Evolutionary conservation across 2,797 vertebrate species (phyloP), one percentile per base, ranked within the genome.

Genomic region (Myripristis murdjan): DNA sequence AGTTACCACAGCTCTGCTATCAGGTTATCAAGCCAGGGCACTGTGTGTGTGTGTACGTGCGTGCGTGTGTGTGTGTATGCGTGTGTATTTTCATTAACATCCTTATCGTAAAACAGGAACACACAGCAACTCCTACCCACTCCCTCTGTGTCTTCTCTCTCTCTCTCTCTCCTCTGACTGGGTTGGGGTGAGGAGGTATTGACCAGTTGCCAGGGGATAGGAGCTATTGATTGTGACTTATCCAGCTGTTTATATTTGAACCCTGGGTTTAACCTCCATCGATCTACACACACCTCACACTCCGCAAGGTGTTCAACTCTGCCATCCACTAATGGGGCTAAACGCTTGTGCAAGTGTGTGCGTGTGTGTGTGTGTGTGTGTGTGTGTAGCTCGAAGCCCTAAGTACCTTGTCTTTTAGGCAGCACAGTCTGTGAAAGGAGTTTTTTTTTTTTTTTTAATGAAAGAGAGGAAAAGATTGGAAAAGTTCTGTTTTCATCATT

Each of bases 201-300:
- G 94, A 95, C 91, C 94, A 94, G 91, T 89, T 91, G 91, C 92
- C 89, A 84, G 56, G 77, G 91, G 92, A 91, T 88, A 76, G 87
- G 75, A 87, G 79, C 68, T 92, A 95, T 95, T 91, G 95, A 95
- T 95, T 91, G 90, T 84, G 92, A 94, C 92, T 94, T 94, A 95
- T 94, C 93, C 93, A 91, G 89, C 88, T 94, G 94, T 95, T 95
- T 95, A 94, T 93, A 92, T 94, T 90, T 95, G 94, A 95, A 95
- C 94, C 90, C 81, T 77, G 85, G 91, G 90, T 94, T 95, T 95
- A 94, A 93, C 95, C 93, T 88, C 60, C 86, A 95, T 95, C 75
- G 95, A 95, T 94, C 86, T 90, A 86, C 88, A 86, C 55, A 81
- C 91, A 92, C 91, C 91, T 91, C 85, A 53, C 79, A 81, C 88